Evolutionary conservation across 2,113 vertebrate genomes (phyloP).

Genomic region (Pangasianodon gigas): DNA sequence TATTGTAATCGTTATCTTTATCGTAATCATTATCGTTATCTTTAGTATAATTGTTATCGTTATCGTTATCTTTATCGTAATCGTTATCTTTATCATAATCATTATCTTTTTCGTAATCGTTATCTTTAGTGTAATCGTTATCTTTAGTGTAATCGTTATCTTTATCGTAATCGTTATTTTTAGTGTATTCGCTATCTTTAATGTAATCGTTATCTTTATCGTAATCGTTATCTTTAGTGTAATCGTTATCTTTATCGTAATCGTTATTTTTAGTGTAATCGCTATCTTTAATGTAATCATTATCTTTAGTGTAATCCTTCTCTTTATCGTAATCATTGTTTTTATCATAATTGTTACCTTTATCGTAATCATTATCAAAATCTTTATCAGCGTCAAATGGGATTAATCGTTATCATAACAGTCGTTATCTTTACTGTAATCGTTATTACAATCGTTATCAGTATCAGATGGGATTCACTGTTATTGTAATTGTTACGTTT

Average conservation of each 20-base stretch:
- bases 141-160: not conserved
- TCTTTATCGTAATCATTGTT: no score
- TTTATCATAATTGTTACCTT: no score
- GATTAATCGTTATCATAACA: no score
- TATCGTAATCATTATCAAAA: no score
- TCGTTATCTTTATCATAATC: not conserved
- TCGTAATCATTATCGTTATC: not conserved
- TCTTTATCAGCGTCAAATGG: no score
- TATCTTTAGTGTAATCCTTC: not conserved
- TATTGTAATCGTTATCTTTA: not conserved
- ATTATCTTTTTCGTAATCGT: not conserved
- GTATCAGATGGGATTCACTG: not conserved
- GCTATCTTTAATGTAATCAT: not conserved
- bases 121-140: not conserved
- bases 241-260: no score
- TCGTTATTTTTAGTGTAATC: no score
- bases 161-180: not conserved
- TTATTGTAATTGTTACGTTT: no score
- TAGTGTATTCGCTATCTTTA: not conserved
- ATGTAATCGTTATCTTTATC: no score
- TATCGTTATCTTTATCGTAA: not conserved
- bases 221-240: no score
- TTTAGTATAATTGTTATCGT: not conserved
- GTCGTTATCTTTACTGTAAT: no score
- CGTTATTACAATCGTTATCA: not conserved